Base-by-base conservation (phyloP, 2,797 vertebrate genomes). In the Myripristis jacobus region DNA sequence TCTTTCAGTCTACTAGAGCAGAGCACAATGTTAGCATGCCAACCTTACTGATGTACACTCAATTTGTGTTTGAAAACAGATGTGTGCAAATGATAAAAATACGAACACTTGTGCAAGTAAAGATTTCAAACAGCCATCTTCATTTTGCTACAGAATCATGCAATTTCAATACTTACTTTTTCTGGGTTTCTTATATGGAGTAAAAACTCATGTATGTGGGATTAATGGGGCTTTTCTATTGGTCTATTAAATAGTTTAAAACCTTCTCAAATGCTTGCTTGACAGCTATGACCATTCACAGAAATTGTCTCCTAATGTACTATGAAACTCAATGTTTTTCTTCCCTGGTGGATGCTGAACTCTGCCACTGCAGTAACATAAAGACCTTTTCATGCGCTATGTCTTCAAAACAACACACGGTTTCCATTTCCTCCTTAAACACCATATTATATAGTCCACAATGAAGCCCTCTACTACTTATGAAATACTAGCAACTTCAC, bases 371-470 rank as follows among this genome's bases (percentile, higher is more conserved):
- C 38, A 57, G 64, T 27, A 85, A 89, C 66, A 82, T 63, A 85
- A 84, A 66, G 50, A 79, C 47, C 62, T 80, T 87, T 88, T 90
- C 61, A 84, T 72, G 82, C 59, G 55, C 38, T 0, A 31, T 7
- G 36, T 75, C 77, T 77, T 79, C 62, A 84, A 83, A 87, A 81
- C 77, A 78, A 66, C 77, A 90, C 56, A 67, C 51, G 72, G 85
- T 86, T 93, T 81, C 77, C 54, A 91, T 92, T 90, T 85, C 44
- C 68, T 70, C 63, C 36, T 44, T 10, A 22, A 85, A 80, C 69
- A 77, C 65, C 47, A 25, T 61, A 60, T 51, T 50, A 54, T 63
- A 64, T 60, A 29, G 58, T 78, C 15, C 61, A 83, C 68, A 74
- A 55, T 56, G 57, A 76, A 85, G 70, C 69, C 52, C 63, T 15